Conservation (phyloP, 2,797 vertebrate species). For the Micromesistius poutassou region DNA sequence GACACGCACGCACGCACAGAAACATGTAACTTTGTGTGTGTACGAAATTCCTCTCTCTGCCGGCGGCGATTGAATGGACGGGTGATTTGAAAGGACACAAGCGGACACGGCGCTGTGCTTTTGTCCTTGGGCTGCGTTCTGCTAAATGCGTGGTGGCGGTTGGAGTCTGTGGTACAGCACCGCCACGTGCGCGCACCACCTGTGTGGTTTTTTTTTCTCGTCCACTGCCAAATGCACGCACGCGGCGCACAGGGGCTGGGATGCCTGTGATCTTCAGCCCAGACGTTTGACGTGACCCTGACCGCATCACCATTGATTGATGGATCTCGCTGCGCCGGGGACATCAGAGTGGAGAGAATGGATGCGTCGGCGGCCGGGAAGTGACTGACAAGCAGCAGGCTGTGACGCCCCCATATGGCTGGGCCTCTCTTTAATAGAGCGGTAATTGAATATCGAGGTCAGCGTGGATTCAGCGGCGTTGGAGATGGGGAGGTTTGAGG, state of each 20-base stretch:
- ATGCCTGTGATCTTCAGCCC: conserved; percentile 39
- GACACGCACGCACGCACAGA: no score
- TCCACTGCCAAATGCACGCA: no score
- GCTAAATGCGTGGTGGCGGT: not conserved
- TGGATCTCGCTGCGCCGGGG: conserved; percentile 42
- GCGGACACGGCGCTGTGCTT: not conserved
- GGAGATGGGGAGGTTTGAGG: not conserved
- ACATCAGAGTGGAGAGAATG: conserved; percentile 54
- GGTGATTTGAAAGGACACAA: no score
- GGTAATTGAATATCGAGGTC: conserved; percentile 53
- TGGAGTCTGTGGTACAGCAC: not conserved
- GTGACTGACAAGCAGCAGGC: conserved; percentile 62
- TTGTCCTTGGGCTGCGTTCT: not conserved
- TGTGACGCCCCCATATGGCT: conserved; percentile 18
- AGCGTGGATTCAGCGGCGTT: conserved; percentile 10
- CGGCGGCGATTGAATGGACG: not conserved
- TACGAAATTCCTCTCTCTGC: no score
- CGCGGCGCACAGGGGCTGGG: conserved; percentile 11
- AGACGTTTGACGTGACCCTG: conserved; percentile 32
- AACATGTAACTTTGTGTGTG: no score
- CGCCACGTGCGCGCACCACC: not conserved
- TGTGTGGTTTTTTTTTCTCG: not conserved
- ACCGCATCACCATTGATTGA: conserved; percentile 61
- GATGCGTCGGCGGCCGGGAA: conserved; percentile 55
- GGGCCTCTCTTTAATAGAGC: conserved; percentile 28